Evolutionary conservation across 2,888 invertebrate species (phyloP), one percentile per base, ranked within the genome.

Genomic region (Drosophila nigritarsus): DNA sequence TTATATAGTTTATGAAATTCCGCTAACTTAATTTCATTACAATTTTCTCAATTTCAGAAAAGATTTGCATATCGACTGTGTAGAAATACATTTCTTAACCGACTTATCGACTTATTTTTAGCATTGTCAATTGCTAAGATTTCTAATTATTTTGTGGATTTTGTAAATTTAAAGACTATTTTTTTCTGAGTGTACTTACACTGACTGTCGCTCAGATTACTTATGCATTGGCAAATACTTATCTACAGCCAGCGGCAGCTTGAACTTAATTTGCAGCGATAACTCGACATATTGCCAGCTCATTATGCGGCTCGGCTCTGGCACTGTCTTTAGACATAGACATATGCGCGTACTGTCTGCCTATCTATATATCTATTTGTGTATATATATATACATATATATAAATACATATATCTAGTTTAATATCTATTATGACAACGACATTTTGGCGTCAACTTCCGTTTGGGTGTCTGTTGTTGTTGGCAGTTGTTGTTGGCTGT

Each of bases 211-310:
- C 63, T 53, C 42, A 60, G 63, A 65, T 78, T 75, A 77, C 59
- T 77, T 76, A 78, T 80, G 78, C 81, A 78, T 82, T 78, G 78
- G 76, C 77, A 80, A 78, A 78, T 76, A 76, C 77, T 72, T 76
- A 71, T 65, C 77, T 63, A 48, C 27, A 50, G n/a, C 50, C 54
- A 55, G 58, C 73, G 66, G 63, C 75, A 70, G 67, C 73, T 75
- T 77, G 81, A 89, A 81, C 89, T 85, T 87, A 87, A 82, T 85
- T 87, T 84, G 73, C 72, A 75, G 75, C 73, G 87, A 88, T 74
- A 83, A 78, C 87, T 73, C 71, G 79, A 83, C 89, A 87, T 89
- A 85, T 87, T 89, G 84, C 84, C 82, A 74, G 83, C 84, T 89
- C 89, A 87, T 85, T 85, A 80, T 80, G 84, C 62, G 69, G 50